A percentile compares a stretch with the other conserved stretches of the same genome.
These are phyloP conservation scores for Plectropomus leopardus DNA, from an alignment of 2,113 vertebrate genomes.

Conservation along the genomic window DNA sequence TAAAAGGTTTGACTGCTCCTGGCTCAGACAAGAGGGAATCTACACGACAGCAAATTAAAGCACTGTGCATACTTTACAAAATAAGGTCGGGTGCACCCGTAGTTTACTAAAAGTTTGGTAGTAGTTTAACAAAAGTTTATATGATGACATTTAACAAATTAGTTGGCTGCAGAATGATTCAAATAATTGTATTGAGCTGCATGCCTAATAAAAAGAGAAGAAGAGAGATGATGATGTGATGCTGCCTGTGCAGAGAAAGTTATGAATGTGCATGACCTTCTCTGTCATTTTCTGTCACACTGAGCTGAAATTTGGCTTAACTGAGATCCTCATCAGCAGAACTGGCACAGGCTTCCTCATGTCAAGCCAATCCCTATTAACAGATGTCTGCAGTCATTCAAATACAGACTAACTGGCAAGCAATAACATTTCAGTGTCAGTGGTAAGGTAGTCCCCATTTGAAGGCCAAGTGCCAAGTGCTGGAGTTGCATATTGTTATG, in stretches of 20 bases:
- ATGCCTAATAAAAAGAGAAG: background rate
- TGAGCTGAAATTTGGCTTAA: conserved; percentile 41
- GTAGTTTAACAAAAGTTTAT: background rate
- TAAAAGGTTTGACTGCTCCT: conserved; percentile 24
- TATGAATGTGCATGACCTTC: conserved; percentile 36
- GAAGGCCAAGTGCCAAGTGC: background rate
- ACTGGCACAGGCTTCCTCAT: conserved; percentile 23
- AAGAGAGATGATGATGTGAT: background rate
- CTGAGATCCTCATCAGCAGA: conserved; percentile 46
- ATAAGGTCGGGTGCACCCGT: background rate
- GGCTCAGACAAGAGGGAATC: conserved; percentile 3
- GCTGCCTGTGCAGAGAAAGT: background rate
- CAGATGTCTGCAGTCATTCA: conserved; percentile 43
- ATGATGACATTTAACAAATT: background rate
- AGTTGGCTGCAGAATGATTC: background rate
- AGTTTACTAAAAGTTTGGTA: background rate
- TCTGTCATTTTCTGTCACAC: conserved; percentile 47
- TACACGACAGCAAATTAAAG: background rate
- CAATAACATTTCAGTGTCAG: conserved; percentile 8
- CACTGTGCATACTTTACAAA: background rate
- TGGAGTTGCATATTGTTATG: no score
- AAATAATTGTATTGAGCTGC: background rate
- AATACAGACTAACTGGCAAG: conserved; percentile 11
- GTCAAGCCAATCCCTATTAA: conserved; percentile 21
- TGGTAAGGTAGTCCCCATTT: conserved; percentile 1